Evolutionary conservation across 2,797 vertebrate species (phyloP), one percentile per base, ranked within the genome.

Genomic region (Lycodopsis pacificus): DNA sequence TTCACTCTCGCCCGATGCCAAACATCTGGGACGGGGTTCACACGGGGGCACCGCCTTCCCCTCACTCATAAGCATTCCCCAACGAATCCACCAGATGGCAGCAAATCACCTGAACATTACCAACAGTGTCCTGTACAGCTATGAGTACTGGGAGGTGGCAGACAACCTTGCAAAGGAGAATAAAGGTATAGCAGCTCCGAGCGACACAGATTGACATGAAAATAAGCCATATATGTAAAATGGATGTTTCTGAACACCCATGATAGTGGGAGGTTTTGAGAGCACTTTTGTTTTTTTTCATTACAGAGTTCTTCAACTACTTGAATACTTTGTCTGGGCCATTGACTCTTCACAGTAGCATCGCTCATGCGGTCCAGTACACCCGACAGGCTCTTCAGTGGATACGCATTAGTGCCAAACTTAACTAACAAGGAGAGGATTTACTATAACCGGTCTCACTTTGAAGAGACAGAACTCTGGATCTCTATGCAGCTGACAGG

Each of bases 81-180:
- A 99, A 58, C 97, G 98, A 48, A 99, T 99, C 94, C 98, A 99
- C 93, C 98, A 99, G 96, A 99, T 99, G 98, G 98, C 98, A 9
- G 98, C 97, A 94, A 99, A 98, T 71, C 98, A 99, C 9, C 96
- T 99, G 81, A 99, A 97, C 94, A 99, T 99, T 88, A 99, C 98
- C 92, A 99, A 99, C 94, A 97, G 97, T 92, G 97, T 99, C 85
- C 96, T 99, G 74, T 99, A 99, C 91, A 99, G 98, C 92, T 99
- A 99, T 1, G 98, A 99, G 93, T 98, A 99, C 94, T 99, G 98
- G 98, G 98, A 99, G 94, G 96, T 99, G 93, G 98, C 98, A 7
- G 98, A 99, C 93, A 98, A 96, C 91, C 95, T 99, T 19, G 95
- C 97, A 90, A 98, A 97, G 93, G 98, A 99, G 70, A 99, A 98